Base-by-base conservation (phyloP, 2,888 invertebrate species). In the Cheilosia grossa region DNA sequence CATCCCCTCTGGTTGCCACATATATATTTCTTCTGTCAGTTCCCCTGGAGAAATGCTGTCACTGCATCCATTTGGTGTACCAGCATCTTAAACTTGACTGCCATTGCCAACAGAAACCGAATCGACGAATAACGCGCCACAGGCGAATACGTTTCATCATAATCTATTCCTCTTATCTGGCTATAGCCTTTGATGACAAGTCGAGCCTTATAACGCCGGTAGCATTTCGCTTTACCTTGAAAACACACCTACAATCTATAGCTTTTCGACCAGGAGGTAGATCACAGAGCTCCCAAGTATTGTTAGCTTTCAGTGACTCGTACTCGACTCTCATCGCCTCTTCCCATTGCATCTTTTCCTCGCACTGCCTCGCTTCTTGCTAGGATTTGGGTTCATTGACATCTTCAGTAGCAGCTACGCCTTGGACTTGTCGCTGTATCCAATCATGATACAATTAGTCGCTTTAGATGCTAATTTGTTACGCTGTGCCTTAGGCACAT, bases 81-180 rank as follows among this genome's bases (percentile, higher is more conserved):
- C 1, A 44, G 19, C 54, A 81, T 53, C 6, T 67, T 54, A 10
- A 54, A 17, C 15, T 64, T 73, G 13, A 54, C 33, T 17, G 80
- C 67, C 49, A 81, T 53, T 1, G 74, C 80, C 37, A 81, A 30
- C 5, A 74, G 27, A 33, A 59, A 63, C 2, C 61, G 63, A 13
- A 74, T 40, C 4, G 69, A 66, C 10, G 37, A 59, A 17, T 81
- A 66, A 15, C 66, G 61, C 0, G 63, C 63, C 17, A 79, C 72
- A 15, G 70, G 72, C 13, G 79, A 54, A 13, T 63, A 79, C 0
- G 53, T 59, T 58, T 79, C 79, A 27, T 77, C 30, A 42, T 70
- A 53, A 13, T 70, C 54, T 17, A 53, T 69, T 13, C 59, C 59
- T 17, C 17, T 61, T 2, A 61, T 33, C 27, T 78, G 69, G 13